Conservation (phyloP, 2,113 vertebrate genomes). For the Felis chaus region DNA sequence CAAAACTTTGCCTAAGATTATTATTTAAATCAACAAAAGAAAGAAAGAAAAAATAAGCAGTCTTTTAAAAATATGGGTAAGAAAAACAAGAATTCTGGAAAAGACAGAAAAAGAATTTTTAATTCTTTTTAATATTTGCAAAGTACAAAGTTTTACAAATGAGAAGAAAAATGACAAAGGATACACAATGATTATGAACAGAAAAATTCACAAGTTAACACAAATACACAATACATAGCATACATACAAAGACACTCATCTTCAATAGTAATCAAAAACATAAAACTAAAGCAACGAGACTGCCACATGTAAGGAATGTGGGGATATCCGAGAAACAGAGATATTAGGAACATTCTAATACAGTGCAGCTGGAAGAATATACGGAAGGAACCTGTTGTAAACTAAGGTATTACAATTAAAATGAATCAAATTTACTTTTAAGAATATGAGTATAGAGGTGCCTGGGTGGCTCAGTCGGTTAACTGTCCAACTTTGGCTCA, state of each 20-base stretch:
- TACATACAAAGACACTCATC: background rate
- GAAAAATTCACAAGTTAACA: background rate
- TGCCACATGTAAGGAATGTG: background rate
- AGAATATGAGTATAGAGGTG: background rate
- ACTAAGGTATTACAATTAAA: background rate
- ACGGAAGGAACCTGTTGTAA: background rate
- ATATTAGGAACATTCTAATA: background rate
- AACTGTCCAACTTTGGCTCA: too few species aligned
- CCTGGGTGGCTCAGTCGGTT: too few species aligned
- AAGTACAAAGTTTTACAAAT: background rate
- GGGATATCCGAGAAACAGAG: background rate
- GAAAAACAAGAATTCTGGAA: background rate
- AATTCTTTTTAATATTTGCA: background rate
- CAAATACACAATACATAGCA: background rate
- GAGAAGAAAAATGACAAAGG: background rate
- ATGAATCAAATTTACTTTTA: background rate
- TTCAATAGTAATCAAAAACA: background rate
- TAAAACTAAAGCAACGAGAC: background rate
- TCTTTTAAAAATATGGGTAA: background rate
- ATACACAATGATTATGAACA: background rate
- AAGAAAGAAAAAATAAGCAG: background rate
- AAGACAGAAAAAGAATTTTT: background rate
- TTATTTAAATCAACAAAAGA: background rate
- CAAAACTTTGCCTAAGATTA: background rate
- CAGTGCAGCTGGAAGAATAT: background rate